Percentiles rank a stretch among this genome's conserved stretches.
Conservation (phyloP, 2,797 vertebrate genomes). For the Alosa sapidissima region DNA sequence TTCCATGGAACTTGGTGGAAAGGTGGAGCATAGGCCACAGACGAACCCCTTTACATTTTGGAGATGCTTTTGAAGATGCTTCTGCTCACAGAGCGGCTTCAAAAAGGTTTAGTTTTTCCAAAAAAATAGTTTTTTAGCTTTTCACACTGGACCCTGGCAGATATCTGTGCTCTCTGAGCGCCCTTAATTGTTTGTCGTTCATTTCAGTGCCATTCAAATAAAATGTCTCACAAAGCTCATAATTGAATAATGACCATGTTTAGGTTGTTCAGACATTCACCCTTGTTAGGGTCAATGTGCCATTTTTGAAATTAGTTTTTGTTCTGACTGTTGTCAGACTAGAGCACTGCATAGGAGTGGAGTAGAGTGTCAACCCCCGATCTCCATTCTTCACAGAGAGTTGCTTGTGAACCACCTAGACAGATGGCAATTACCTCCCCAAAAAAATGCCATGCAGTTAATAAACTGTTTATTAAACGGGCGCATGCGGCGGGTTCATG, state of each 20-base stretch:
- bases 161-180: too few relatives aligned
- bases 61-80: too few relatives aligned
- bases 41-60: too few relatives aligned
- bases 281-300: background rate
- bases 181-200: background rate
- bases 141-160: too few relatives aligned
- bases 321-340: constrained; percentile 34
- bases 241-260: constrained; percentile 8
- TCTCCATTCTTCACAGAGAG: constrained; percentile 6
- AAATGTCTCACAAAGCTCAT: background rate
- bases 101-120: too few relatives aligned
- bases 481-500: constrained; percentile 71
- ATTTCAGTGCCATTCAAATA: constrained; percentile 2
- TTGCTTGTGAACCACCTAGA: constrained; percentile 55
- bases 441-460: constrained; percentile 69
- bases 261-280: constrained; percentile 13
- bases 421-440: constrained; percentile 73
- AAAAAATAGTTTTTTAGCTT: too few relatives aligned
- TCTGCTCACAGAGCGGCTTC: too few relatives aligned
- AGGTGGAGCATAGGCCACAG: too few relatives aligned
- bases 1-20: too few relatives aligned
- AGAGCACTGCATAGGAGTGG: constrained; percentile 53
- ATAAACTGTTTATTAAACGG: constrained; percentile 80
- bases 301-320: background rate
- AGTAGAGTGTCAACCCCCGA: constrained; percentile 50